These are phyloP conservation scores for Passer montanus DNA, from an alignment of 2,113 vertebrate species.

Conservation along the genomic window DNA sequence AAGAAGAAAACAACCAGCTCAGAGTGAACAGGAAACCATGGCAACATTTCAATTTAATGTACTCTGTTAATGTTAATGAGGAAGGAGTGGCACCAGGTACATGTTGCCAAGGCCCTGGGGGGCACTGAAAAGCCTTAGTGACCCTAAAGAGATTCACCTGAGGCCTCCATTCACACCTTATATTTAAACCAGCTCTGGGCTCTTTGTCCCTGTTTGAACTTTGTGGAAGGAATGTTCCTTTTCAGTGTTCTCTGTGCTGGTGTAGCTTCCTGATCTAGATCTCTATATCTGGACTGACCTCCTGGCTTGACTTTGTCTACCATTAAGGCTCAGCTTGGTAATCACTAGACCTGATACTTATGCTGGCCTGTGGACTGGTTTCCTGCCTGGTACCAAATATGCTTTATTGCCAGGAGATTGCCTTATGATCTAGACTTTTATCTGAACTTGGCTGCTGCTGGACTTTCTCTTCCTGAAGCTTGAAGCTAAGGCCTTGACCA, in stretches of 20 bases:
- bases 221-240: rapidly evolving
- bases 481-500: background rate
- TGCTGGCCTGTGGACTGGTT: background rate
- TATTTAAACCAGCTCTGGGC: background rate
- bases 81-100: background rate
- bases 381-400: background rate
- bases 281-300: rapidly evolving
- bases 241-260: rapidly evolving
- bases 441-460: background rate
- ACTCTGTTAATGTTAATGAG: too few relatives aligned
- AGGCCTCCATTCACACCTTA: background rate
- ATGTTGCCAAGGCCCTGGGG: background rate
- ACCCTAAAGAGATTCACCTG: background rate
- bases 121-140: background rate
- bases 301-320: rapidly evolving
- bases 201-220: rapidly evolving
- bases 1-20: background rate
- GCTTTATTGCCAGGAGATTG: background rate
- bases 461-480: background rate
- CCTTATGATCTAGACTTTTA: background rate
- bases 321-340: rapidly evolving
- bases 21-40: background rate
- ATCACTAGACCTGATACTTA: background rate
- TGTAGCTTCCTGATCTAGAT: background rate
- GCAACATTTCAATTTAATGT: background rate